Base-by-base conservation (phyloP, 2,797 vertebrate species). In the Lophotriccus pileatus region DNA sequence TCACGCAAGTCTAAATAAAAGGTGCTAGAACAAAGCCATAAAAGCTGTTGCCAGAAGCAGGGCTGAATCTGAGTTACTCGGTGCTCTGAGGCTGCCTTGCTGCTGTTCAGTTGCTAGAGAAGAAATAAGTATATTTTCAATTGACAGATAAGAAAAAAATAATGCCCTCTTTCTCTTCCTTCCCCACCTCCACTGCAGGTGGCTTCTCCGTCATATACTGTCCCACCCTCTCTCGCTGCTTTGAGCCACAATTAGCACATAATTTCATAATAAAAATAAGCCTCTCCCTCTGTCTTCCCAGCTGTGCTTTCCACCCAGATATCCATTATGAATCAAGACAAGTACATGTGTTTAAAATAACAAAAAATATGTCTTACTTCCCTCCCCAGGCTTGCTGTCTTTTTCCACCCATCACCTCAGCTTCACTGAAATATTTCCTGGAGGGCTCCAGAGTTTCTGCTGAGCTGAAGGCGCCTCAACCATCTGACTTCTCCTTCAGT, bases 291-390 rank as follows among this genome's bases (percentile, higher is more conserved):
- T 94, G 81, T 95, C 79, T 91, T 95, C 89, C 89, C 96, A 97
- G 97, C 94, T 97, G 92, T 92, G 94, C 96, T 97, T 97, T 93
- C 97, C 97, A 97, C 96, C 97, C 90, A 96, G 77, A 95, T 96
- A 97, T 94, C 92, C 86, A 74, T 96, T 96, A 95, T 97, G 96
- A 98, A 95, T 96, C 93, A 97, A 72, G 84, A 96, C 70, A 90
- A 95, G 93, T 87, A 96, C 76, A 90, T 96, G 76, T 75, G 84
- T 96, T 97, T 92, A 96, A 96, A 97, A 94, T 94, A 80, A 89
- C 72, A 83, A 60, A 94, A 91, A 87, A 67, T 56, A 34, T 28
- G 37, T 87, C 34, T 83, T 83, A 59, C 60, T 93, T 79, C 44
- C 84, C 28, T 87, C 43, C n/a, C 44, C 50, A 73, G 73, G 77